These are phyloP conservation scores for Caenorhabditis latens DNA, from an alignment of 1,140 invertebrate species.

Conservation along the genomic window DNA sequence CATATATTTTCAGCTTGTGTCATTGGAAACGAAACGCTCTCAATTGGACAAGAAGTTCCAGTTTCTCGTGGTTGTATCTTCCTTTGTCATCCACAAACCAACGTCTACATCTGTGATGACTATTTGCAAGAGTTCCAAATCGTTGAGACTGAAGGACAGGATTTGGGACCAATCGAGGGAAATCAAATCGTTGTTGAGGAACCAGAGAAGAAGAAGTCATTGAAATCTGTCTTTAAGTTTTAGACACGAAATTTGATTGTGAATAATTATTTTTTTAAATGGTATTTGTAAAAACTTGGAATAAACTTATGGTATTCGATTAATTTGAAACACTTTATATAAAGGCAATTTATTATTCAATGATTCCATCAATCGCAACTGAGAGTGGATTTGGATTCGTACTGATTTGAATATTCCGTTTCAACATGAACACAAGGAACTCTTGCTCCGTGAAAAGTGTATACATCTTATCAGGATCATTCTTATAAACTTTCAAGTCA, in stretches of 20 bases:
- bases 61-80: constrained; percentile 60
- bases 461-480: constrained; percentile 6
- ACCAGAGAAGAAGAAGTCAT: not conserved
- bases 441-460: not conserved
- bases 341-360: not conserved
- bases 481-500: not conserved
- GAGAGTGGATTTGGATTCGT: not conserved
- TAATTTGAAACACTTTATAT: not conserved
- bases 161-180: constrained; percentile 82
- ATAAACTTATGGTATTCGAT: not conserved
- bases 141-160: not conserved
- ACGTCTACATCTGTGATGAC: constrained; percentile 63
- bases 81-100: constrained; percentile 63
- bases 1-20: constrained; percentile 56
- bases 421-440: not conserved
- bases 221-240: constrained; percentile 30
- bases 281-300: not conserved
- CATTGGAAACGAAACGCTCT: constrained; percentile 25
- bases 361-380: not conserved
- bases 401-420: not conserved
- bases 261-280: not conserved
- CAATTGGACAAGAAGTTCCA: constrained; percentile 59
- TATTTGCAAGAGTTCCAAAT: constrained; percentile 44
- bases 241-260: not conserved
- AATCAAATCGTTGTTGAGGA: not conserved